A percentile compares a stretch with the other conserved stretches of the same genome.
Conservation (phyloP, 2,113 vertebrate species). For the Hippocampus mohnikei region DNA sequence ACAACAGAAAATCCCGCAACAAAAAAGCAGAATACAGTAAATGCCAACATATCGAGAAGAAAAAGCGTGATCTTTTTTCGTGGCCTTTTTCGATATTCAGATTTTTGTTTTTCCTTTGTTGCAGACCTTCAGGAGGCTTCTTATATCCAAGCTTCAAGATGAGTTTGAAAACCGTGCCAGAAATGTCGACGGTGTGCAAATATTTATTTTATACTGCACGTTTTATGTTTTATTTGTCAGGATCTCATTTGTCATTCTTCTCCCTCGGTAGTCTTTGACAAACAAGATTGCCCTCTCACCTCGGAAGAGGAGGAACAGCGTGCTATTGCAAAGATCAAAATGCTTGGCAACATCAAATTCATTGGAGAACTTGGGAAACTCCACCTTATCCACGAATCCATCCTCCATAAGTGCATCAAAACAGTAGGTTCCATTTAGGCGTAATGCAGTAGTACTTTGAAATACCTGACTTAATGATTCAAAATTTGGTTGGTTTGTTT, state of each 20-base stretch:
- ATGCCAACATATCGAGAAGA: slow-evolving; percentile 22
- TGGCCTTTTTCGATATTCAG: background rate
- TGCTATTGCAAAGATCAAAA: slow-evolving; percentile 97
- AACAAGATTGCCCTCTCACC: slow-evolving; percentile 91
- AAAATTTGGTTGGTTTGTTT: no score
- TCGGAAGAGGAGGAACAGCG: slow-evolving; percentile 98
- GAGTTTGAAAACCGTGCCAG: slow-evolving; percentile 99
- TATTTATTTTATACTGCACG: background rate
- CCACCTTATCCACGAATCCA: slow-evolving; percentile 99
- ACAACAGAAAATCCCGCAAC: slow-evolving; percentile 85
- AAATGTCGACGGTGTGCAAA: slow-evolving; percentile 93
- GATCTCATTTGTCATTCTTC: background rate
- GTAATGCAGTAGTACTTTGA: background rate
- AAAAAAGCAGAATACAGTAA: slow-evolving; percentile 97
- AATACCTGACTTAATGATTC: no score
- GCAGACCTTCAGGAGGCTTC: slow-evolving; percentile 97
- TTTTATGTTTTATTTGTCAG: background rate
- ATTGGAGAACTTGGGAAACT: slow-evolving; percentile 99
- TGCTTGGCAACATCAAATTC: slow-evolving; percentile 99
- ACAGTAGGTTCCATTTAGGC: slow-evolving; percentile 79
- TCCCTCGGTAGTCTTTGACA: slow-evolving; percentile 85
- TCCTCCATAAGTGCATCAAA: slow-evolving; percentile 99
- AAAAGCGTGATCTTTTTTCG: background rate
- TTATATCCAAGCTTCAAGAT: slow-evolving; percentile 99
- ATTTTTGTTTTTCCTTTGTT: background rate